A percentile compares a stretch with the other conserved stretches of the same genome.
phyloP scores from a whole-genome alignment of 2,113 vertebrate species.

The Canis aureus region DNA sequence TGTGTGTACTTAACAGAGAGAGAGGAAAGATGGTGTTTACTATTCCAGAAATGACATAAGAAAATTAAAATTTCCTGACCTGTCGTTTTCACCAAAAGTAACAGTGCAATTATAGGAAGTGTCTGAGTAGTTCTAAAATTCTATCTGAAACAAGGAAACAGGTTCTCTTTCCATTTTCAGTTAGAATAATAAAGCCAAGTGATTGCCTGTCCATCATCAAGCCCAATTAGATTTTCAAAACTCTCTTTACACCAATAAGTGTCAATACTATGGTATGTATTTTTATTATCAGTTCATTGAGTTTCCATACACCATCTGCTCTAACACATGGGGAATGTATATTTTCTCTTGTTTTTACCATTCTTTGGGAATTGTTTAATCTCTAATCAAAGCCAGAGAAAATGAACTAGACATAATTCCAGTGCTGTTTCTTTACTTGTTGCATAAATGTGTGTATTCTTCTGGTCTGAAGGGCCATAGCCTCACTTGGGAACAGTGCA shows the following conservation, averaged over 20 bases:
- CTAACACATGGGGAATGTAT: constrained; percentile 61
- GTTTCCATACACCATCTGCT: constrained; percentile 68
- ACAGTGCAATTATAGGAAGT: constrained; percentile 56
- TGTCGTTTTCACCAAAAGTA: constrained; percentile 65
- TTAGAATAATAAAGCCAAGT: constrained; percentile 60
- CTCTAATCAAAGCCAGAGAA: constrained; percentile 64
- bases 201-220: constrained; percentile 63
- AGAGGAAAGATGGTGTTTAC: constrained; percentile 25
- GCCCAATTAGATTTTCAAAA: constrained; percentile 74
- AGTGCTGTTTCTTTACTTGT: constrained; percentile 33
- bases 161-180: constrained; percentile 48
- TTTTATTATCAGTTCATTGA: constrained; percentile 74
- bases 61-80: constrained; percentile 68
- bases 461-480: constrained; percentile 16
- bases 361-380: constrained; percentile 69
- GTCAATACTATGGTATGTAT: constrained; percentile 68
- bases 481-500: not conserved
- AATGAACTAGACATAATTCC: constrained; percentile 47
- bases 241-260: constrained; percentile 76
- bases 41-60: not conserved
- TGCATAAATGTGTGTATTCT: constrained; percentile 57
- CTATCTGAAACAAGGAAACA: constrained; percentile 24
- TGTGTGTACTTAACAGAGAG: not conserved
- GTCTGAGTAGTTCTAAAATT: constrained; percentile 68
- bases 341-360: constrained; percentile 71